phyloP scores from a whole-genome alignment of 2,888 invertebrate genomes.

The Mesopsocus fuscifrons region DNA sequence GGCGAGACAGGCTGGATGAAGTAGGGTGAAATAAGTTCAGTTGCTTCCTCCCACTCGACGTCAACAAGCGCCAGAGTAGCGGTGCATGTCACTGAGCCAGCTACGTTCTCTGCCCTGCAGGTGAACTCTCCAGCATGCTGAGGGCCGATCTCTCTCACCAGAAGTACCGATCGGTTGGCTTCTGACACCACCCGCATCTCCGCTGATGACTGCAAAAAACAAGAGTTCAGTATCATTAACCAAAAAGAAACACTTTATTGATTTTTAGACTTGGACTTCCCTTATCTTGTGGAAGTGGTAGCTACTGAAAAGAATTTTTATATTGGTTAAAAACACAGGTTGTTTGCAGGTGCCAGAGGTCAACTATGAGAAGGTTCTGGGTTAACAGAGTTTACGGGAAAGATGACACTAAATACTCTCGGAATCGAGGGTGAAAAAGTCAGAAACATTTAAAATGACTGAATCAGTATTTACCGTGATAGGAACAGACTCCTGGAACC shows the following conservation, averaged over 20 bases:
- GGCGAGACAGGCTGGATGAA: conserved; percentile 56
- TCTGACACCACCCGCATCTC: conserved; percentile 51
- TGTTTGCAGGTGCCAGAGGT: too few relatives aligned
- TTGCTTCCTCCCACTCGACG: conserved; percentile 26
- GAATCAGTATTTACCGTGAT: conserved; percentile 28
- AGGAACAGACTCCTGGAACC: conserved; percentile 61
- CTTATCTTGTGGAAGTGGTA: too few relatives aligned
- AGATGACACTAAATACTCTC: too few relatives aligned
- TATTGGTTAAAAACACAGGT: too few relatives aligned
- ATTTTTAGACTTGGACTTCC: too few relatives aligned
- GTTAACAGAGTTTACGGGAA: too few relatives aligned
- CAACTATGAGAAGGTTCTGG: too few relatives aligned
- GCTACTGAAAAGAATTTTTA: too few relatives aligned
- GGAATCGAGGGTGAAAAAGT: too few relatives aligned
- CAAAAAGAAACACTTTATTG: too few relatives aligned
- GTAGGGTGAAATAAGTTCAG: conserved; percentile 47
- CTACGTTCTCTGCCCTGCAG: conserved; percentile 76
- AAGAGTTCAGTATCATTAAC: not conserved
- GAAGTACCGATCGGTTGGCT: conserved; percentile 59
- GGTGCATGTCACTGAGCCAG: conserved; percentile 73
- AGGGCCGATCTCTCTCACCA: conserved; percentile 49
- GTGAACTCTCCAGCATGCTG: conserved; percentile 59
- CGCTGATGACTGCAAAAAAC: conserved; percentile 31
- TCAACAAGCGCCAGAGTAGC: conserved; percentile 45
- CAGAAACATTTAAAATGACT: too few relatives aligned